Evolutionary conservation across 2,797 vertebrate species (phyloP).

Genomic region (Oreortyx pictus): DNA sequence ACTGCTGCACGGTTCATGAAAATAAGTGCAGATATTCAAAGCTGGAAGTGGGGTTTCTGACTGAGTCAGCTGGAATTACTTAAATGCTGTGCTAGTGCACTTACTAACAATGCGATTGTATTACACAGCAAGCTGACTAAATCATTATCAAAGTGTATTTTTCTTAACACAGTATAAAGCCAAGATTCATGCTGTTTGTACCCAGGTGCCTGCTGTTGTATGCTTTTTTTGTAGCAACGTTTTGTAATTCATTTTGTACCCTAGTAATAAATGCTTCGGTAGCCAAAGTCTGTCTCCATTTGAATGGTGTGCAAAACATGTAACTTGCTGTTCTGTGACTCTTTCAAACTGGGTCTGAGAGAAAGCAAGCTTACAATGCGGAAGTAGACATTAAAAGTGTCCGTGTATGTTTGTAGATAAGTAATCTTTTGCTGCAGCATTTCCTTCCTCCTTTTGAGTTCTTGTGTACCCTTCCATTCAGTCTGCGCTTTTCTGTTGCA

Average conservation of each 20-base stretch:
- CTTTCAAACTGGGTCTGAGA: background rate
- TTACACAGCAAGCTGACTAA: background rate
- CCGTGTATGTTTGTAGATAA: background rate
- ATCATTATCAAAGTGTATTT: background rate
- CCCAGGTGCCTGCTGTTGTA: slow-evolving; percentile 50
- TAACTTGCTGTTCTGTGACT: slow-evolving; percentile 44
- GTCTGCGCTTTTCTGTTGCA: background rate
- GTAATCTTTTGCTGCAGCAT: background rate
- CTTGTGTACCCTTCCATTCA: background rate
- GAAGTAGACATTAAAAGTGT: slow-evolving; percentile 15
- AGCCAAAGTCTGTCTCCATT: slow-evolving; percentile 61
- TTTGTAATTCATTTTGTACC: slow-evolving; percentile 61
- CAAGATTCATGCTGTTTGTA: slow-evolving; percentile 70
- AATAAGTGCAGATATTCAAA: background rate
- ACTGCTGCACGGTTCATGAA: background rate
- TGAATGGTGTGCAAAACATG: slow-evolving; percentile 48
- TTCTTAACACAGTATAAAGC: slow-evolving; percentile 26
- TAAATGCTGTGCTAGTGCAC: slow-evolving; percentile 22
- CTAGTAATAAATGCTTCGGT: slow-evolving; percentile 76
- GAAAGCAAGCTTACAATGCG: slow-evolving; percentile 49
- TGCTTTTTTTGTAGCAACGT: slow-evolving; percentile 11
- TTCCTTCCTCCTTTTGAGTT: slow-evolving; percentile 2
- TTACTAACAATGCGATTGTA: background rate
- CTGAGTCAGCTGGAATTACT: slow-evolving; percentile 18
- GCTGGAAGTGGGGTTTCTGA: slow-evolving; percentile 9